Base-by-base conservation (phyloP, 37 sponge, comb jelly and placozoan genomes). In the Bolinopsis microptera region DNA sequence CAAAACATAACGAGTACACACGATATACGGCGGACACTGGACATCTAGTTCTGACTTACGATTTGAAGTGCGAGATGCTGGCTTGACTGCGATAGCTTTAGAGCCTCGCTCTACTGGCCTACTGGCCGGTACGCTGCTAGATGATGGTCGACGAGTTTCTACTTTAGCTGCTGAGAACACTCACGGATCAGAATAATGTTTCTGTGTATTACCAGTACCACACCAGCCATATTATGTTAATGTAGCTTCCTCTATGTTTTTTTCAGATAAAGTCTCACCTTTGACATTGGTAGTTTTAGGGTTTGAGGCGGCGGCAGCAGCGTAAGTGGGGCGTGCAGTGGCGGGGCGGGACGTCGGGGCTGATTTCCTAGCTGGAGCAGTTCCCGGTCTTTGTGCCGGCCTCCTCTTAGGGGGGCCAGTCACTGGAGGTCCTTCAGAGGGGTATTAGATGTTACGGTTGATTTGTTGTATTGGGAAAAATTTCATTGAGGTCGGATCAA, bases 1-100 rank as follows among this genome's bases (percentile, higher is more conserved):
- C n/a, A n/a, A n/a, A n/a, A n/a, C n/a, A n/a, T n/a, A n/a, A n/a
- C n/a, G n/a, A n/a, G n/a, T n/a, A n/a, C n/a, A n/a, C n/a, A n/a
- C n/a, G n/a, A n/a, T n/a, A n/a, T n/a, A n/a, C n/a, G n/a, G n/a
- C n/a, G n/a, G n/a, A n/a, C n/a, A n/a, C n/a, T n/a, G n/a, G n/a
- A n/a, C n/a, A n/a, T n/a, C n/a, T n/a, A n/a, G n/a, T n/a, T n/a
- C n/a, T 13, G 61, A 77, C 80, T 77, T 32, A 77, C 80, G 80
- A 35, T 27, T 77, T 35, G 80, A 77, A 0, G 32, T 32, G 32
- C 32, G 80, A 77, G 80, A 77, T 22, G 80, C 80, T 35, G 80
- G 80, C 37, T 77, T 77, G 21, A 77, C 80, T 32, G 35, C 33
- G 34, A 77, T 32, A 27, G 33, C 80, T 35, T 77, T 77, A 0